phyloP scores from a whole-genome alignment of 2,113 vertebrate species.

The Oriolus oriolus region DNA sequence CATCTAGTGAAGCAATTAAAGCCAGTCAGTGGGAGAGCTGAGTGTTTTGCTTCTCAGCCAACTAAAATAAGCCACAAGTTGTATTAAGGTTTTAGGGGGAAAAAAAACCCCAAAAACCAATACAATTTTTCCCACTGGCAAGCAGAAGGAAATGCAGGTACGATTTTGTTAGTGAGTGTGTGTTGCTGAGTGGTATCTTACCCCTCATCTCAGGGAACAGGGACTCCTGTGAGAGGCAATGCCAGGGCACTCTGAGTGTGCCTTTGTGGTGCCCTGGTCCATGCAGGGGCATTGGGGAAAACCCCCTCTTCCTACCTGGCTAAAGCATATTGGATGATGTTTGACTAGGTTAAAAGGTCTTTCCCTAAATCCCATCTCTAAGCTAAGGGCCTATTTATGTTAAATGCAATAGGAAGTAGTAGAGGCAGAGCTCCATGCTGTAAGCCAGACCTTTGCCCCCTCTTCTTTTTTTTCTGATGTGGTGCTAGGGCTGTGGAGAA shows the following conservation, averaged over 20 bases:
- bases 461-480: not conserved
- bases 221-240: not conserved
- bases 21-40: not conserved
- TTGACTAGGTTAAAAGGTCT: not conserved
- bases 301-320: not conserved
- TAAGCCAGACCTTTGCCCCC: accelerated
- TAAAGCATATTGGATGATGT: not conserved
- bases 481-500: not conserved
- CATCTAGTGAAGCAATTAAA: constrained; percentile 30
- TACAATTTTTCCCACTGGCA: not conserved
- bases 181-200: not conserved
- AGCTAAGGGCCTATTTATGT: not conserved
- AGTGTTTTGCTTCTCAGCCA: not conserved
- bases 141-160: not conserved
- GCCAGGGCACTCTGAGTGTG: too few species aligned
- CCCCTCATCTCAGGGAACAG: accelerated
- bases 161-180: not conserved
- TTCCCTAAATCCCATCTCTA: not conserved
- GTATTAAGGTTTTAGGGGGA: not conserved
- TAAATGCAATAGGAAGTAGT: not conserved
- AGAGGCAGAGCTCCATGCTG: not conserved
- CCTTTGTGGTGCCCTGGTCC: not conserved
- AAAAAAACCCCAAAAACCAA: not conserved
- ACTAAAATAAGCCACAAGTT: not conserved
- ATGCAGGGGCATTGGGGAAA: not conserved